A percentile compares a stretch with the other conserved stretches of the same genome.
Evolutionary conservation across 2,888 invertebrate species (phyloP).

Genomic region (Sesia bembeciformis): DNA sequence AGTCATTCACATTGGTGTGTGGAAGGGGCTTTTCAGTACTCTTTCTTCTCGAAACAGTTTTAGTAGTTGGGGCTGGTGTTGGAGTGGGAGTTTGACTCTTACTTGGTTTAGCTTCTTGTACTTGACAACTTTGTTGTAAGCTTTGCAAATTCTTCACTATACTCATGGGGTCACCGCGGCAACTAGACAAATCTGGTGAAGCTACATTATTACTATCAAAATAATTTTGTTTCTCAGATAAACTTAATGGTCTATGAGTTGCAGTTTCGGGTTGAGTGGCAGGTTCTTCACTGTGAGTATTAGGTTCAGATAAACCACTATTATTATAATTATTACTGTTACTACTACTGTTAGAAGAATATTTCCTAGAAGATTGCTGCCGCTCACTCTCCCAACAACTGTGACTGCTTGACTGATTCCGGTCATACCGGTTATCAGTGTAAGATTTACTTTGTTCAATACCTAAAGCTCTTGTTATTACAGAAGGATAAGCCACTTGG

Average conservation of each 20-base stretch:
- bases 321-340: slow-evolving; percentile 53
- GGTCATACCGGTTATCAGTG: slow-evolving; percentile 70
- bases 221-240: slow-evolving; percentile 75
- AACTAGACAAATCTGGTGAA: slow-evolving; percentile 82
- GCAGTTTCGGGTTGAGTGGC: slow-evolving; percentile 58
- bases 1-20: slow-evolving; percentile 66
- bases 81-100: slow-evolving; percentile 44
- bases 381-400: slow-evolving; percentile 77
- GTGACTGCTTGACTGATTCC: slow-evolving; percentile 64
- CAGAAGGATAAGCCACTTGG: slow-evolving; percentile 86
- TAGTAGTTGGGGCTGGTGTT: slow-evolving; percentile 32
- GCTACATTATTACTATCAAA: slow-evolving; percentile 78
- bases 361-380: slow-evolving; percentile 56
- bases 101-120: slow-evolving; percentile 69
- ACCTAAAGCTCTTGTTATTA: slow-evolving; percentile 84
- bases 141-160: slow-evolving; percentile 82
- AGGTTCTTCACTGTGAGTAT: slow-evolving; percentile 59
- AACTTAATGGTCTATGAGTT: slow-evolving; percentile 55
- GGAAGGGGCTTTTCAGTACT: slow-evolving; percentile 70
- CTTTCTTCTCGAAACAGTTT: slow-evolving; percentile 69
- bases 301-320: slow-evolving; percentile 56
- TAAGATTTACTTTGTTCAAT: slow-evolving; percentile 74
- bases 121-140: slow-evolving; percentile 74
- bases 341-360: slow-evolving; percentile 54
- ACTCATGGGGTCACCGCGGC: slow-evolving; percentile 84